Base-by-base conservation (phyloP, 1,140 invertebrate genomes). In the Brachionus calyciflorus region DNA sequence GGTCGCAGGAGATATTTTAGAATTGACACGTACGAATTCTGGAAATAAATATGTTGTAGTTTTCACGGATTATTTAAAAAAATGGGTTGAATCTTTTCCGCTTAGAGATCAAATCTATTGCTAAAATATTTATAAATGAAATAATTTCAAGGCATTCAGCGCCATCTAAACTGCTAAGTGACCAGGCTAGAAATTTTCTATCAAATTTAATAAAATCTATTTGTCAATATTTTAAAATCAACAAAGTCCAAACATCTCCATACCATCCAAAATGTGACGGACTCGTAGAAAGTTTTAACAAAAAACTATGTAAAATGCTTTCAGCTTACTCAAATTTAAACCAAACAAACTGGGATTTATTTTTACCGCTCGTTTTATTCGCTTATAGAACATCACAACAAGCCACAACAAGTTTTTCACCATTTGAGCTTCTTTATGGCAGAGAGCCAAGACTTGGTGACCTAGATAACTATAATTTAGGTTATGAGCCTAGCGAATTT, bases 321-420 rank as follows among this genome's bases (percentile, higher is more conserved):
- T 79, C 79, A 44, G 77, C 57, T 17, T 30, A 81, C 48, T 82
- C 80, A 77, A 44, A 65, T 3, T 77, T 79, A 24, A 48, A 77
- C 70, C 77, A 78, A 4, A 79, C 80, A 77, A 78, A 84, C 44
- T 84, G 82, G 84, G 81, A 84, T 77, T 53, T 57, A 30, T 80
- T 79, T 51, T 33, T 83, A 9, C 77, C 76, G n/a, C n/a, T n/a
- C n/a, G n/a, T n/a, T n/a, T n/a, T n/a, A n/a, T n/a, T n/a, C n/a
- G n/a, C n/a, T n/a, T n/a, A n/a, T n/a, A n/a, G n/a, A n/a, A n/a
- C n/a, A n/a, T n/a, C n/a, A n/a, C n/a, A n/a, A n/a, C n/a, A n/a
- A n/a, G n/a, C n/a, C n/a, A n/a, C n/a, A n/a, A n/a, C n/a, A n/a
- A n/a, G n/a, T n/a, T n/a, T n/a, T n/a, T n/a, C n/a, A n/a, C n/a